These are phyloP conservation scores for Mus pahari DNA, from an alignment of 2,113 vertebrate species.

Conservation along the genomic window DNA sequence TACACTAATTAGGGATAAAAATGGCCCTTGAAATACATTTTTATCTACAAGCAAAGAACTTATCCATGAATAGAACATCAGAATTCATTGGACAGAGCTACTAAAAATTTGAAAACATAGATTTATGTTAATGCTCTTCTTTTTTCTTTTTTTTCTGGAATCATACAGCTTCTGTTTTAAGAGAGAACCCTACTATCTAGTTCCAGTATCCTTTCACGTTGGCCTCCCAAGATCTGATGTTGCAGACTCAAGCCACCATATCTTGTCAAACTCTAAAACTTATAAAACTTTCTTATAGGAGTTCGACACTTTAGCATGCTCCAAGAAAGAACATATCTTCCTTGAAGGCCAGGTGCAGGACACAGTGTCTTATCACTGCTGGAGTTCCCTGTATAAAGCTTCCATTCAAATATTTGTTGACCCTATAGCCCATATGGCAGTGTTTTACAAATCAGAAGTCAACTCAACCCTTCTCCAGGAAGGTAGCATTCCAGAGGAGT, in stretches of 20 bases:
- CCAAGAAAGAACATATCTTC: background rate
- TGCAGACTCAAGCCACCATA: background rate
- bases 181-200: background rate
- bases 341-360: background rate
- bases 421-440: background rate
- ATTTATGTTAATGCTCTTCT: background rate
- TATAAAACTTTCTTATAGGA: background rate
- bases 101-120: constrained; percentile 33
- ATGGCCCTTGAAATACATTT: background rate
- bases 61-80: background rate
- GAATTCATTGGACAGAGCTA: background rate
- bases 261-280: background rate
- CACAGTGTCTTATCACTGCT: background rate
- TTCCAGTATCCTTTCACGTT: background rate
- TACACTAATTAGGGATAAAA: constrained; percentile 31
- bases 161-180: background rate
- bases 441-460: background rate
- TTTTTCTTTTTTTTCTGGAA: background rate
- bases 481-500: background rate
- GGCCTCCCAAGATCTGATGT: background rate
- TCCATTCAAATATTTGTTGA: background rate
- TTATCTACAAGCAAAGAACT: constrained; percentile 11
- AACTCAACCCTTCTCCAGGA: background rate
- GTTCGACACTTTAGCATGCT: background rate
- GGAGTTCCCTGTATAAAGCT: background rate